These are phyloP conservation scores for Chironomus tentans DNA, from an alignment of 2,888 invertebrate species.

Conservation along the genomic window DNA sequence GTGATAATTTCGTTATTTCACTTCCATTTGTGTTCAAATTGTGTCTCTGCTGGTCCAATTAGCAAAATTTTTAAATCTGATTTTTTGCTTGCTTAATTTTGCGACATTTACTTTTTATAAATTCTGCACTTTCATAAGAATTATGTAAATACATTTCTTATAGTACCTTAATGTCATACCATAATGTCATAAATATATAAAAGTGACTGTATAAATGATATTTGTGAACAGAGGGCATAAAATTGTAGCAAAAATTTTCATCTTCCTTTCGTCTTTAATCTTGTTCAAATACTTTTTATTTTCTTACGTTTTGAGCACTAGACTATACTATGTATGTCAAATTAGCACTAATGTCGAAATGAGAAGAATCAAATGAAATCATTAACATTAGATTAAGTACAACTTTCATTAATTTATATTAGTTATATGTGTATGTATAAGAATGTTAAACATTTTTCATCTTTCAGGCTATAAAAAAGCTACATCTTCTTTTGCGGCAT, in stretches of 20 bases:
- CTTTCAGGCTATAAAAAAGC: not conserved
- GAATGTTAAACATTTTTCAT: not conserved
- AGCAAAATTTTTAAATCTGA: not conserved
- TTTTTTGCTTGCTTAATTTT: not conserved
- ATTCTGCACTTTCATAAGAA: not conserved
- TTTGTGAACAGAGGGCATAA: not conserved
- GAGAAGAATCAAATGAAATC: not conserved
- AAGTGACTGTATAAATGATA: not conserved
- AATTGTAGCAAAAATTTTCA: not conserved
- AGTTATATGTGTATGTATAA: not conserved
- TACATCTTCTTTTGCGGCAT: constrained; percentile 1
- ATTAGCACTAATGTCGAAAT: not conserved
- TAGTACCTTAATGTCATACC: too few relatives aligned
- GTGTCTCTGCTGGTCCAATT: not conserved
- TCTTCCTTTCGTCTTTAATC: too few relatives aligned
- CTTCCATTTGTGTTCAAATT: not conserved
- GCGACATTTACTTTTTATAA: not conserved
- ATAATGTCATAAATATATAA: too few relatives aligned
- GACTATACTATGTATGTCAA: not conserved
- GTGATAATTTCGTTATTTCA: not conserved
- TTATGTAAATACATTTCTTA: not conserved
- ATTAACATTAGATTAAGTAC: not conserved
- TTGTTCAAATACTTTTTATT: not conserved
- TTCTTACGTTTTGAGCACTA: not conserved
- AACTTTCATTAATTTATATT: not conserved